Base-by-base conservation (phyloP, 2,888 invertebrate genomes). In the Syritta pipiens region DNA sequence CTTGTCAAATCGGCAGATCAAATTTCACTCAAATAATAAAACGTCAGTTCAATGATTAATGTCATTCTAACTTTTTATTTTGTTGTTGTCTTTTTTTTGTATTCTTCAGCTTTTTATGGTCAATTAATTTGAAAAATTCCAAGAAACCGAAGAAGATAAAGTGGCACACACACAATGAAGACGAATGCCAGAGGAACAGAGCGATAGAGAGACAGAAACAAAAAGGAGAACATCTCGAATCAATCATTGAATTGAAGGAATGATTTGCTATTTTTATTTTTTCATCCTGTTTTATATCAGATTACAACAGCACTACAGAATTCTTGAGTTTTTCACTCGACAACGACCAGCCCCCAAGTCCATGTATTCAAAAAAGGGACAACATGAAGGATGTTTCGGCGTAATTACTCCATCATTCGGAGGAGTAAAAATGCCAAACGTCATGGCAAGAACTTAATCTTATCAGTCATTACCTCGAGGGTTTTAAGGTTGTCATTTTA, bases 31-130 rank as follows among this genome's bases (percentile, higher is more conserved):
- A 49, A 62, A 20, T 37, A 37, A 37, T 49, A 37, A 26, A 49
- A 49, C 28, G 40, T 40, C 62, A 62, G 20, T 62, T 10, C 14
- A 19, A 49, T 62, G 62, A 62, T 62, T 62, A 49, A 62, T 62
- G 40, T 20, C 37, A 17, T 9, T 40, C 4, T 9, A 12, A 20
- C 37, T 14, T 17, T 4, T 17, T 19, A 6, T n/a, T 17, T 17
- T 9, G 12, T 35, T n/a, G n/a, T n/a, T 28, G 28, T 14, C 12
- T 4, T 17, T 19, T 10, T n/a, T 17, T 17, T 9, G 12, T 35
- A 12, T 14, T 14, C 24, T 7, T 22, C 5, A 17, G 20, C 35
- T 48, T 37, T 28, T 62, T 49, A 62, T 62, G 62, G 62, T 62
- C 62, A 62, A 49, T 62, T 62, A 49, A 62, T 20, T 49, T 49